Percentiles rank a stretch among this genome's conserved stretches.
Conservation (phyloP, 2,888 invertebrate species). For the Ceramica pisi region DNA sequence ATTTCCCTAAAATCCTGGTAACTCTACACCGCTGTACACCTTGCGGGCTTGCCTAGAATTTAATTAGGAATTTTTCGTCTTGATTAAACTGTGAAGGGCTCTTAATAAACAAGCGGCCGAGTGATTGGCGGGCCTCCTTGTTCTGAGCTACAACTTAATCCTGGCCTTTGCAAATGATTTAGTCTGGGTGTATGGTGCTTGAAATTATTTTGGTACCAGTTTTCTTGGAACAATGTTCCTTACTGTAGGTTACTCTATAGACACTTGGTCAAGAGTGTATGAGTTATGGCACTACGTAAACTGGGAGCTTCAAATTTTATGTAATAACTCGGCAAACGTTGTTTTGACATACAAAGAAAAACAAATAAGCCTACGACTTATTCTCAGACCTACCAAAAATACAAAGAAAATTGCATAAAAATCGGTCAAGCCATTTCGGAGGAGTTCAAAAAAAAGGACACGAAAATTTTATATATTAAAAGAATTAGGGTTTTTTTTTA, state of each 20-base stretch:
- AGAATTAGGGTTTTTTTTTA: no score
- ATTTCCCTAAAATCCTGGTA: slow-evolving; percentile 47
- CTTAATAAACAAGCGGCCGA: slow-evolving; percentile 76
- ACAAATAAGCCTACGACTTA: no score
- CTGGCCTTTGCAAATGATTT: slow-evolving; percentile 22
- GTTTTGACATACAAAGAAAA: no score
- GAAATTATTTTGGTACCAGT: background rate
- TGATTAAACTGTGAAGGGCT: slow-evolving; percentile 77
- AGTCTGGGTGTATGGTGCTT: slow-evolving; percentile 11
- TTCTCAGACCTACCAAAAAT: no score
- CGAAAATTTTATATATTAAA: no score
- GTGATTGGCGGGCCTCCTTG: slow-evolving; percentile 66
- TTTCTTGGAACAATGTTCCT: background rate
- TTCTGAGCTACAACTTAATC: slow-evolving; percentile 58
- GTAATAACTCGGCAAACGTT: no score
- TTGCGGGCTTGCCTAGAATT: slow-evolving; percentile 75
- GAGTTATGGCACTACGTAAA: no score
- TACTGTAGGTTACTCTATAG: background rate
- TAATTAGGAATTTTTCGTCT: slow-evolving; percentile 83
- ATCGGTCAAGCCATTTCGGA: no score
- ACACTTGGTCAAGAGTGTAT: background rate
- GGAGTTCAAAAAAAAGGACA: no score
- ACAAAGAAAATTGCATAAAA: no score
- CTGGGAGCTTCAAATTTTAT: no score
- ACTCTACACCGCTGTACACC: slow-evolving; percentile 66